Base-by-base conservation (phyloP, 2,888 invertebrate species). In the Sthenelais limicola region DNA sequence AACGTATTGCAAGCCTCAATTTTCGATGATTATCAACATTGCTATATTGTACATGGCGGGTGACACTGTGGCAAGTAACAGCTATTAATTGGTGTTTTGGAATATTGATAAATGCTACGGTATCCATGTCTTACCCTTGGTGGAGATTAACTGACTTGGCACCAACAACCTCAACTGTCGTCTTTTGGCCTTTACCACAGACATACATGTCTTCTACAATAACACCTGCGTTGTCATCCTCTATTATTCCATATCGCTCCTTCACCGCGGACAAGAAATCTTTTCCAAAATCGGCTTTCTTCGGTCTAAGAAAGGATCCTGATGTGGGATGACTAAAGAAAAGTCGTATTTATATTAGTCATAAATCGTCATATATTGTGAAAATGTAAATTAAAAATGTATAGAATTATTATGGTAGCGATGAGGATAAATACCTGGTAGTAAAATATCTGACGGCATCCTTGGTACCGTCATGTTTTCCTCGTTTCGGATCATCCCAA, bases 391-490 rank as follows among this genome's bases (percentile, higher is more conserved):
- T n/a, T n/a, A n/a, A n/a, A n/a, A n/a, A n/a, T n/a, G n/a, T n/a
- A n/a, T n/a, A n/a, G n/a, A n/a, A n/a, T n/a, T n/a, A n/a, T n/a
- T n/a, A n/a, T n/a, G n/a, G n/a, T n/a, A n/a, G n/a, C n/a, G n/a
- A n/a, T n/a, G 9, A 32, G 30, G 30, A 18, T 56, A 9, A 35
- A 12, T 38, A 62, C 62, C 38, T 18, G 4, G 85, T 83, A 51
- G 78, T 74, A 87, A 97, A 98, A 88, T 97, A 98, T 78, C 92
- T 91, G 58, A 91, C 89, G 58, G 93, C 94, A 77, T 95, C 92
- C 51, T 96, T 91, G 52, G 91, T 91, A 0, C 98, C 98, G 89
- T 96, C 92, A 85, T 98, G 98, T 87, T 96, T 97, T 0, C 98
- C 98, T 81, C 98, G 90, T 7, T 89, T 88, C 2, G 92, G 90